Base-by-base conservation (phyloP, 2,888 invertebrate genomes). In the Pristionchus entomophagus region DNA sequence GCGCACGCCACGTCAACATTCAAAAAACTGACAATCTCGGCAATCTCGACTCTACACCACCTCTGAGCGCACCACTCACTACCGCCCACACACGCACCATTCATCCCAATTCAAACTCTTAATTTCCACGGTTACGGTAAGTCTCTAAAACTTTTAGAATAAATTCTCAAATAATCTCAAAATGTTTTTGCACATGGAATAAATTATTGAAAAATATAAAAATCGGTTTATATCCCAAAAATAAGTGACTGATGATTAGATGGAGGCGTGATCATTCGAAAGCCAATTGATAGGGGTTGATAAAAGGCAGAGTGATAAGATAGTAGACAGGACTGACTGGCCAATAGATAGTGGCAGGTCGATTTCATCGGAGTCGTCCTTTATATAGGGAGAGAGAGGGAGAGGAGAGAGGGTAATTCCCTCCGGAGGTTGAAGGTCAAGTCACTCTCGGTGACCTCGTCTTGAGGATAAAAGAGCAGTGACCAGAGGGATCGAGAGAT, bases 1-100 rank as follows among this genome's bases (percentile, higher is more conserved):
- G 32, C 80, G 80, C 17, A 19, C 82, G 82, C 56, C 82, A 82
- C 56, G 82, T 56, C 82, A 82, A 59, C 80, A 82, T 59, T 59
- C 41, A 5, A 49, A 59, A 59, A 22, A n/a, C n/a, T 29, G 59
- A 56, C n/a, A n/a, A n/a, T n/a, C n/a, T n/a, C n/a, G n/a, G n/a
- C n/a, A n/a, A n/a, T n/a, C n/a, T n/a, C n/a, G n/a, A n/a, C n/a
- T n/a, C n/a, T n/a, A n/a, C n/a, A n/a, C n/a, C n/a, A n/a, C n/a
- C n/a, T n/a, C n/a, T n/a, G n/a, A n/a, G n/a, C n/a, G n/a, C n/a
- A n/a, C n/a, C n/a, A n/a, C n/a, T n/a, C n/a, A n/a, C n/a, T n/a
- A n/a, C n/a, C n/a, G n/a, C n/a, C n/a, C n/a, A n/a, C n/a, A n/a
- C n/a, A n/a, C 59, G 82, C 82, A 59, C 29, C 49, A 5, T 19